Evolutionary conservation across 1,140 invertebrate species (phyloP), one percentile per base, ranked within the genome.

Genomic region (Forficula auricularia): DNA sequence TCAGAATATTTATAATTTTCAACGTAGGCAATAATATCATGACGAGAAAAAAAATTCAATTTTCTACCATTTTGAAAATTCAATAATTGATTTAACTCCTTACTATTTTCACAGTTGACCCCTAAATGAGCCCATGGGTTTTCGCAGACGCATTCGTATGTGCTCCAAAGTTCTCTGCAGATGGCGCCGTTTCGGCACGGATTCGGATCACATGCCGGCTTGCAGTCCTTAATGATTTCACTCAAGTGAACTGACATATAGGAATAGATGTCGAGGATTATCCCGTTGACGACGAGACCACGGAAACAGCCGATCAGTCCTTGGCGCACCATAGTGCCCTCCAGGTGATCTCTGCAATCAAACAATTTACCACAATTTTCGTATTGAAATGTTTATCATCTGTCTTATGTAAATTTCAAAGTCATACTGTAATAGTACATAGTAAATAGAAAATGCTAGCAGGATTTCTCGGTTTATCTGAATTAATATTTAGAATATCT

Each of bases 241-340:
- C 81, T 83, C 31, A 85, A 62, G 60, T 86, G 82, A 40, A 88
- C 81, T n/a, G 82, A 87, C 82, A 89, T 88, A 60, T 90, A 89
- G 52, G 81, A 82, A 57, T 88, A 85, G 47, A 95, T 83, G 56
- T 92, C 84, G 19, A 90, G 58, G 44, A 89, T 82, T 64, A 86
- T 79, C 14, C 84, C 82, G 56, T 92, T 92, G 12, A 92, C 86
- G 0, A 89, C 82, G 27, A 94, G 62, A 15, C 88, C 88, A 53
- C 87, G 72, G 57, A 94, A 88, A 58, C 89, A 95, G 7, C 89
- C 89, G 49, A 91, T 89, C 14, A 94, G 68, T 6, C 88, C 88
- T 65, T 87, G 79, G 42, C 76, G 74, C 2, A 86, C 82, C 1
- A 79, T 79, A 7, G 79, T 74, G 10, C 66, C 57, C 52, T 79